phyloP scores from a whole-genome alignment of 2,113 vertebrate species.

The Lanius ludovicianus region DNA sequence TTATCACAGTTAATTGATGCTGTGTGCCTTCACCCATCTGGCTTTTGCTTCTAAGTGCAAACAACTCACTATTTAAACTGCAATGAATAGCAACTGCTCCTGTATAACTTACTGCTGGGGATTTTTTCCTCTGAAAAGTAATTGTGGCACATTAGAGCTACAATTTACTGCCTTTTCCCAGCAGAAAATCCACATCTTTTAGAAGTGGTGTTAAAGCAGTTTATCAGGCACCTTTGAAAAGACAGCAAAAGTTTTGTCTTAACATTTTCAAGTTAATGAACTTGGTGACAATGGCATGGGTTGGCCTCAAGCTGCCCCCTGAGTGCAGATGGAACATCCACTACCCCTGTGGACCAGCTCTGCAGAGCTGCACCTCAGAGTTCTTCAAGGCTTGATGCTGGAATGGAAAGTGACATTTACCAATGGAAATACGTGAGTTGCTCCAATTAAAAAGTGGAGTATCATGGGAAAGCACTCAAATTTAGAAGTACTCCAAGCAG shows the following conservation, averaged over 20 bases:
- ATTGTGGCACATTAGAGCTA: not conserved
- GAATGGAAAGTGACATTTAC: not conserved
- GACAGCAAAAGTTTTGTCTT: not conserved
- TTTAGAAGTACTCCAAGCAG: not conserved
- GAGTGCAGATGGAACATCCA: not conserved
- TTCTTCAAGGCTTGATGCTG: not conserved
- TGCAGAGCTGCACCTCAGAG: not conserved
- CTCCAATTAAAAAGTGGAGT: not conserved
- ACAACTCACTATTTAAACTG: not conserved
- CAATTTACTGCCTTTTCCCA: not conserved
- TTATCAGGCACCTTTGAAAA: not conserved
- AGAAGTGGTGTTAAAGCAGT: not conserved
- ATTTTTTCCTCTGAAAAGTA: not conserved
- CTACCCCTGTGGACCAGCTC: not conserved
- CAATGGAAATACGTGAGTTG: not conserved
- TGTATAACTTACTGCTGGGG: not conserved
- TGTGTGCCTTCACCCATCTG: not conserved
- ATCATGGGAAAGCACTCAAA: not conserved
- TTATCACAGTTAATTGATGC: not conserved
- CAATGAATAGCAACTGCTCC: not conserved
- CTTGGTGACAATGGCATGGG: not conserved
- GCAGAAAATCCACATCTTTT: not conserved
- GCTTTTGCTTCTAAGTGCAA: not conserved
- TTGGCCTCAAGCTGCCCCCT: not conserved
- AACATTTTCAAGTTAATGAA: not conserved